phyloP scores from a whole-genome alignment of 2,113 vertebrate species.

The Crotalus tigris region DNA sequence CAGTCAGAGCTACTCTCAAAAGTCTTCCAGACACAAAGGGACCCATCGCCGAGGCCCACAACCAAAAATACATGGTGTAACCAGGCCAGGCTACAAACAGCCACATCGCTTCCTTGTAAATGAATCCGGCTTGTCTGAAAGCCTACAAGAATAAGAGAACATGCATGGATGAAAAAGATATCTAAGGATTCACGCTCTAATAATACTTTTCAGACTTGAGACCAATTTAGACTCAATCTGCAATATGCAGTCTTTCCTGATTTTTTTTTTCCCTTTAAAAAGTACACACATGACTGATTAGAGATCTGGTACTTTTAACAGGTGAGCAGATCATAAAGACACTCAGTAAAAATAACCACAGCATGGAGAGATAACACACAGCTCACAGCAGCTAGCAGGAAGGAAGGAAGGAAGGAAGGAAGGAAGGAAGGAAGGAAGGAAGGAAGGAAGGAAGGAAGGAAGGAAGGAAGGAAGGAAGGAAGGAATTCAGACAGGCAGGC shows the following conservation, averaged over 20 bases:
- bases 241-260: neutral
- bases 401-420: neutral
- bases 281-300: neutral
- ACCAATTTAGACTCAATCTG: too few relatives aligned
- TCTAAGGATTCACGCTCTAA: neutral
- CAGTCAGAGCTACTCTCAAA: conserved; percentile 28
- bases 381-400: neutral
- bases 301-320: neutral
- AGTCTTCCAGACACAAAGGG: conserved; percentile 71
- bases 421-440: neutral
- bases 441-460: neutral
- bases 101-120: conserved; percentile 40
- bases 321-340: neutral
- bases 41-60: conserved; percentile 70
- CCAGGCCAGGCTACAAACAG: conserved; percentile 74
- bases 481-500: too few relatives aligned
- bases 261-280: neutral
- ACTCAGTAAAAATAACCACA: neutral
- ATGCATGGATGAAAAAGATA: too few relatives aligned
- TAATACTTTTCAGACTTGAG: too few relatives aligned
- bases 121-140: conserved; percentile 43
- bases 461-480: neutral
- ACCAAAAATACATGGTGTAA: conserved; percentile 62
- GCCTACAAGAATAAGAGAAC: conserved; percentile 50
- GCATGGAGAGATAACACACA: neutral